Evolutionary conservation across 35 echinoderm and acorn worm genomes (phyloP), one percentile per base, ranked within the genome.

Genomic region (Nesometra sesokonis): DNA sequence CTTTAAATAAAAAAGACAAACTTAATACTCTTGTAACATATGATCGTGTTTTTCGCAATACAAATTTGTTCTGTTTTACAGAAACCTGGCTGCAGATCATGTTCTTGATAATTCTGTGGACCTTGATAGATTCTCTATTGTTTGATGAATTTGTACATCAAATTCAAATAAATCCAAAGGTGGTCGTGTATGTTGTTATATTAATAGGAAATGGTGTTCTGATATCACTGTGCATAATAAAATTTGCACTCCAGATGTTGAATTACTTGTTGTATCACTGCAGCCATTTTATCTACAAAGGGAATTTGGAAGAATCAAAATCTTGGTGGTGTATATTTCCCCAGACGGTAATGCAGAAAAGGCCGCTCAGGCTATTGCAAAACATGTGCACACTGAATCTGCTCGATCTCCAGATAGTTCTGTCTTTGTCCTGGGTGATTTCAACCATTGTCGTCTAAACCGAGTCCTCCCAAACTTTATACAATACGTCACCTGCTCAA

Each of bases 401-500:
- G 78, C 11, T 21, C 32, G 31, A 9, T 88, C 77, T 29, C 80
- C 52, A 8, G 46, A 83, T 30, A 52, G 32, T 17, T 52, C 81
- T 31, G 31, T 83, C 32, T 40, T 83, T 36, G 43, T 89, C 32
- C 80, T 82, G 13, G 81, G 80, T 29, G 87, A 89, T 77, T 89
- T 89, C 35, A 89, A 89, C 34, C 79, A 83, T 31, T 80, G 87
- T 30, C 34, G 46, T 4, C 29, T 89, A 31, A 83, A 34, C 31
- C 52, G 47, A 57, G 0, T 34, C 13, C 34, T 80, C 0, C 88
- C 88, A 32, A 33, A 89, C 39, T 89, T 29, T n/a, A 82, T 77
- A 36, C 88, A 89, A 31, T 84, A 67, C 76, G 82, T 89, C 9
- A 83, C 88, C 5, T 89, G 80, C 27, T 29, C 46, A 21, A 89